Base-by-base conservation (phyloP, 2,888 invertebrate species). In the Troilus luridus region DNA sequence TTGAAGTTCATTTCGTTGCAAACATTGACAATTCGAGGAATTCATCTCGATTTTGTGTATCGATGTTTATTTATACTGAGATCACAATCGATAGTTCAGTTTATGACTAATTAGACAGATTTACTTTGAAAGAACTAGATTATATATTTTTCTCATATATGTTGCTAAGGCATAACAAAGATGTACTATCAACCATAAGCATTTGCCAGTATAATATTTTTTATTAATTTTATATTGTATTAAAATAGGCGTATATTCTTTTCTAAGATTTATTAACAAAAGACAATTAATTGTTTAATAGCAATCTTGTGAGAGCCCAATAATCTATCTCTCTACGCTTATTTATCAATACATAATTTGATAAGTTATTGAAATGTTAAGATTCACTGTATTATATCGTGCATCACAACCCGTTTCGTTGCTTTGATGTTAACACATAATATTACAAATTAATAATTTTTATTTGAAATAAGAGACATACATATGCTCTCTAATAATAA, bases 351-450 rank as follows among this genome's bases (percentile, higher is more conserved):
- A 62, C 62, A 2, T 67, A 1, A 24, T 67, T 27, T 67, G 19
- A 81, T 54, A 85, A 58, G 56, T 85, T 85, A 85, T 85, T 85
- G 85, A 85, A 19, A n/a, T 14, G 14, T 17, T 77, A 19, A 27
- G 19, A 77, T 41, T 77, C 17, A 41, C 72, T 41, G 41, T 7
- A 41, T 77, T 41, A 77, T 41, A 77, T 0, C 54, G 56, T 56
- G 27, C 85, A 85, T 85, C 85, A 85, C 85, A 85, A 56, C 85
- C 85, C 56, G 85, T 54, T 85, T 85, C 85, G 85, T 85, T 85
- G 85, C 85, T 58, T 85, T 85, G 56, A 85, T 85, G 85, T 85
- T 56, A 58, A 54, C 21, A n/a, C 56, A 11, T 56, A 21, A 41
- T 14, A 24, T 27, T 62, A 77, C 19, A 77, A 77, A 56, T 85